These are phyloP conservation scores for Timema podura DNA, from an alignment of 2,888 invertebrate genomes.

Conservation along the genomic window DNA sequence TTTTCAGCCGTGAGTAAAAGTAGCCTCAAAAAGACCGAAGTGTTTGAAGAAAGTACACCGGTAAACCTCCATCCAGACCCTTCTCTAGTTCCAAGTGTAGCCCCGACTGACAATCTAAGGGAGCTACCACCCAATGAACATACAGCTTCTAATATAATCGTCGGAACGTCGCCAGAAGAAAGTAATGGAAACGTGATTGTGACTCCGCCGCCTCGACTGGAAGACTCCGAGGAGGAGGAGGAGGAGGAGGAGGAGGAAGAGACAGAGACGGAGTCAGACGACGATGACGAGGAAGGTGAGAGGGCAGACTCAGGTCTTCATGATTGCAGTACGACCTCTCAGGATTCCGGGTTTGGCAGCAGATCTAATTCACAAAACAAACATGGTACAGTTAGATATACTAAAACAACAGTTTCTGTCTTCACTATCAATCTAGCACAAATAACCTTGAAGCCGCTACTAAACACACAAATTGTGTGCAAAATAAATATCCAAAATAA, in stretches of 20 bases:
- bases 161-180: not conserved
- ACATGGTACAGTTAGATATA: conserved; percentile 6
- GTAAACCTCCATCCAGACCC: too few relatives aligned
- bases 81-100: too few relatives aligned
- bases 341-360: conserved; percentile 76
- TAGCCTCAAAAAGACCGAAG: too few relatives aligned
- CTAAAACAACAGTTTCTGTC: too few relatives aligned
- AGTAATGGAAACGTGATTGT: not conserved
- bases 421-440: too few relatives aligned
- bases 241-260: conserved; percentile 26
- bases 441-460: too few relatives aligned
- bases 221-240: not conserved
- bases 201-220: not conserved
- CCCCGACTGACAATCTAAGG: not conserved
- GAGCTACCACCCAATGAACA: too few relatives aligned
- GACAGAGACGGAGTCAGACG: conserved; percentile 29
- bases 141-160: too few relatives aligned
- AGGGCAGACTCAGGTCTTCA: conserved; percentile 42
- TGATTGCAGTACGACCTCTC: conserved; percentile 70
- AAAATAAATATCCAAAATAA: too few relatives aligned
- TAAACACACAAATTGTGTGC: too few relatives aligned
- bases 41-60: too few relatives aligned
- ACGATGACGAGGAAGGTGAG: conserved; percentile 41
- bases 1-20: too few relatives aligned
- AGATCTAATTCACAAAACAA: conserved; percentile 49